These are phyloP conservation scores for Toxotes jaculatrix DNA, from an alignment of 2,113 vertebrate species.

Conservation along the genomic window DNA sequence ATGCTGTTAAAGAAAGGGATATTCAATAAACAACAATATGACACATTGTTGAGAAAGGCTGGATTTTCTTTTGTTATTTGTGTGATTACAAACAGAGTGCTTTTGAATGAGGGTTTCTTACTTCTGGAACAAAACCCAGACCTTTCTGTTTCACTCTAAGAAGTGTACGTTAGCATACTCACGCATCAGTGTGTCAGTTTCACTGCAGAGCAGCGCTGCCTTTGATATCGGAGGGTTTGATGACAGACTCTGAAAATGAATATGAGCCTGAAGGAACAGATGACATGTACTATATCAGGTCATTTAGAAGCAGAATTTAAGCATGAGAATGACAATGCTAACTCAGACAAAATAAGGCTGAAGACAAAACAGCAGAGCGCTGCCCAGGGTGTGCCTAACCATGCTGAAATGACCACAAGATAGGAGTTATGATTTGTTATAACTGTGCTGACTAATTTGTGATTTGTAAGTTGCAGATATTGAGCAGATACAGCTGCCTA, in stretches of 20 bases:
- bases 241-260: constrained; percentile 17
- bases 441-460: background rate
- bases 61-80: background rate
- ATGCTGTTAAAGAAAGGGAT: background rate
- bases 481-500: background rate
- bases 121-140: background rate
- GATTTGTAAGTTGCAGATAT: background rate
- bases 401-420: background rate
- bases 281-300: constrained; percentile 30
- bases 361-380: too few relatives aligned
- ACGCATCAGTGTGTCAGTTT: constrained; percentile 16
- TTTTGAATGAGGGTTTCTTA: background rate
- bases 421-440: background rate
- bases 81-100: background rate
- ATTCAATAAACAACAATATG: background rate
- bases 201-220: constrained; percentile 24
- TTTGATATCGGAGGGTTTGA: constrained; percentile 11
- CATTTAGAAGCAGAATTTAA: background rate
- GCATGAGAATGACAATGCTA: background rate
- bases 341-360: too few relatives aligned
- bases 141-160: background rate
- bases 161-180: constrained; percentile 1
- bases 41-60: background rate
- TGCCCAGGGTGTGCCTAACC: background rate
- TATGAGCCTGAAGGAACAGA: constrained; percentile 27